Base-by-base conservation (phyloP, 2,113 vertebrate genomes). In the Amphilophus citrinellus region DNA sequence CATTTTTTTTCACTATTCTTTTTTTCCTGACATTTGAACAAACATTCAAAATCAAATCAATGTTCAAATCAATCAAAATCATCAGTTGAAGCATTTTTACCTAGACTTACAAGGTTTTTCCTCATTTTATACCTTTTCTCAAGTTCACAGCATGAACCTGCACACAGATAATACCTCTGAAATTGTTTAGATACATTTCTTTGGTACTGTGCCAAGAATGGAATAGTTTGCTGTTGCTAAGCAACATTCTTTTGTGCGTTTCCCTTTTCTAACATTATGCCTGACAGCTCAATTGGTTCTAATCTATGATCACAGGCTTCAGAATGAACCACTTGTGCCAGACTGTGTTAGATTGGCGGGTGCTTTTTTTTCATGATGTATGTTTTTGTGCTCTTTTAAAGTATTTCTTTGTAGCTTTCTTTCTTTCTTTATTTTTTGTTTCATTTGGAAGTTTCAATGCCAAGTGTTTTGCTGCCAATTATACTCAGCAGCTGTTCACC, bases 211-310 rank as follows among this genome's bases (percentile, higher is more conserved):
- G 32, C 44, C 57, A 83, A 65, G 37, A 85, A 79, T 82, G 20
- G 6, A 68, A 80, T 75, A 60, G 77, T 76, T 87, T 84, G 58
- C 79, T 75, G 89, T 92, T 91, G 87, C 89, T 80, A 84, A 80
- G 90, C 82, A 91, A 93, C 86, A 71, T 81, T 79, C 42, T 75
- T 91, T 89, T 87, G 50, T 83, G 61, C 79, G 66, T 7, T 2
- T 81, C 58, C 44, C 44, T 37, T 68, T 71, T 71, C 47, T 77
- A 80, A 22, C 71, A 37, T 90, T 63, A 56, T 85, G 30, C 84
- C 63, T 79, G 78, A 77, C 57, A 68, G 87, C 81, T 84, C 62
- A 87, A 14, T 83, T 86, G 79, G 35, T 62, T 85, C 30, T 83
- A 86, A 90, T 82, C 42, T 87, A 17, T 90, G 47, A 85, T 90